Conservation (phyloP, 2,888 invertebrate species). For the Latrodectus hesperus region DNA sequence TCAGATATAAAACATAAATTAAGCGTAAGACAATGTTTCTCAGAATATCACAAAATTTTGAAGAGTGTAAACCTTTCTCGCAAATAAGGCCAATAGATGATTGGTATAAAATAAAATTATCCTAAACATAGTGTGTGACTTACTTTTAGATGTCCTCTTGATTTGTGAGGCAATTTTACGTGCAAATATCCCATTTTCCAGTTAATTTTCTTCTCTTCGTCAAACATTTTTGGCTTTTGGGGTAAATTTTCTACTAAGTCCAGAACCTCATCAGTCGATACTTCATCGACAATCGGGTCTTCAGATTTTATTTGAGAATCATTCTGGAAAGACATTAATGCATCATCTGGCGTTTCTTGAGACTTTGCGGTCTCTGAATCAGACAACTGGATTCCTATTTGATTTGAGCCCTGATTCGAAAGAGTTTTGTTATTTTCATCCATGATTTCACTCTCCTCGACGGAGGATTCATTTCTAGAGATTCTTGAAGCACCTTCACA, state of each 20-base stretch:
- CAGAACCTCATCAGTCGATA: neutral
- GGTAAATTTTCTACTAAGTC: constrained; percentile 24
- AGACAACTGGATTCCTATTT: neutral
- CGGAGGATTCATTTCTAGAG: neutral
- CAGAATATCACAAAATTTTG: too few relatives aligned
- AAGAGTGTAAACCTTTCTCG: too few relatives aligned
- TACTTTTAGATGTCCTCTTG: constrained; percentile 55
- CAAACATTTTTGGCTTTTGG: neutral
- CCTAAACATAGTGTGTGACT: neutral
- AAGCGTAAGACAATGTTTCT: too few relatives aligned
- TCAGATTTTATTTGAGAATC: neutral
- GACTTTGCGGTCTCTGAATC: neutral
- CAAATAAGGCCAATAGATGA: too few relatives aligned
- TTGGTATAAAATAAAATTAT: too few relatives aligned
- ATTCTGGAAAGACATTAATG: constrained; percentile 9
- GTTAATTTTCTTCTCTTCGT: constrained; percentile 43
- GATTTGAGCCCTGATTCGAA: neutral
- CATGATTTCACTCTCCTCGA: neutral
- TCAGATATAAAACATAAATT: too few relatives aligned
- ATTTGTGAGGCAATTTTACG: constrained; percentile 59
- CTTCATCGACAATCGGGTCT: neutral
- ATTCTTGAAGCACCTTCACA: neutral
- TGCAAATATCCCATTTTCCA: constrained; percentile 66
- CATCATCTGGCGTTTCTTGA: neutral
- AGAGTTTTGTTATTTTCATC: neutral